A percentile compares a stretch with the other conserved stretches of the same genome.
These are phyloP conservation scores for Poeciliopsis prolifica DNA, from an alignment of 2,113 vertebrate genomes.

Conservation along the genomic window DNA sequence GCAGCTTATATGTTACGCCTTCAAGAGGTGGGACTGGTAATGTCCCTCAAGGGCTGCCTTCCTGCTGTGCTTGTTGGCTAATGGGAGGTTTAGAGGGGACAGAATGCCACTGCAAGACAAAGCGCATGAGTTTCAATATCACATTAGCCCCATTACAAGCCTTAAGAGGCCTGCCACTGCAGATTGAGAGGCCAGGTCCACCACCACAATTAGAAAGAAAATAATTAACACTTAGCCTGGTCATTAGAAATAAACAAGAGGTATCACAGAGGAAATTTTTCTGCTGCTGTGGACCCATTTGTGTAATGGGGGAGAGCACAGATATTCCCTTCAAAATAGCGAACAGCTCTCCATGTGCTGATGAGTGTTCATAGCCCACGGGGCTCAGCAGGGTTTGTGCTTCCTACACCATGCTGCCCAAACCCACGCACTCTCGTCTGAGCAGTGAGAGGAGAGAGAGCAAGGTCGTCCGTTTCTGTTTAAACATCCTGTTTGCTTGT, in stretches of 20 bases:
- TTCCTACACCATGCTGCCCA: constrained; percentile 74
- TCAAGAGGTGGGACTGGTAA: constrained; percentile 63
- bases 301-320: constrained; percentile 45
- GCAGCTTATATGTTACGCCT: constrained; percentile 67
- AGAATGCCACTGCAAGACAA: constrained; percentile 51
- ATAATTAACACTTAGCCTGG: constrained; percentile 72
- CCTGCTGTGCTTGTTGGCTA: constrained; percentile 68
- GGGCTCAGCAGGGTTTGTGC: constrained; percentile 73
- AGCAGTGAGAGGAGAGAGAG: constrained; percentile 49
- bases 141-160: constrained; percentile 64
- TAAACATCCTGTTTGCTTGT: constrained; percentile 48
- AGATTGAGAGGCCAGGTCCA: constrained; percentile 61
- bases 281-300: constrained; percentile 52
- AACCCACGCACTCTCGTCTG: constrained; percentile 72
- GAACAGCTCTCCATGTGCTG: constrained; percentile 75
- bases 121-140: constrained; percentile 63
- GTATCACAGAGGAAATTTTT: constrained; percentile 54
- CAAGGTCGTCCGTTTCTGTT: constrained; percentile 60
- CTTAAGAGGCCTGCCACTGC: constrained; percentile 60
- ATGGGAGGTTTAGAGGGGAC: constrained; percentile 51
- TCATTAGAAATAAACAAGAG: constrained; percentile 57
- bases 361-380: constrained; percentile 76
- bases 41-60: constrained; percentile 69
- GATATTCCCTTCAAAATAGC: constrained; percentile 63
- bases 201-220: constrained; percentile 70